Percentiles rank a stretch among this genome's conserved stretches.
Evolutionary conservation across 2,888 invertebrate genomes (phyloP).

Genomic region (Xylocampa areola): DNA sequence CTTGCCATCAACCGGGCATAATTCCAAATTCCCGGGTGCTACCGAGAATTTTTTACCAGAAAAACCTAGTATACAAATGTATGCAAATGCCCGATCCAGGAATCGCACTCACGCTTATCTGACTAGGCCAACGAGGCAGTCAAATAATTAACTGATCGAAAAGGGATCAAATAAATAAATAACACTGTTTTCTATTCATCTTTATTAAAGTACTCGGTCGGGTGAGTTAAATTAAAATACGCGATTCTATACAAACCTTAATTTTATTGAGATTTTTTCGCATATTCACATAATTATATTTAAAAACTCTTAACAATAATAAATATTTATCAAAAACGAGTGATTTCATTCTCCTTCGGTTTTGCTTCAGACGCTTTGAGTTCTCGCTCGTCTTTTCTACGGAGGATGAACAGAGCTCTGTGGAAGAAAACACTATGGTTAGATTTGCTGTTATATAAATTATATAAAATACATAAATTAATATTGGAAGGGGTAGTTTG

Average conservation of each 20-base stretch:
- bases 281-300: constrained; percentile 69
- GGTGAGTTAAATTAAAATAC: constrained; percentile 50
- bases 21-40: too few relatives aligned
- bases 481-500: too few relatives aligned
- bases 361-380: constrained; percentile 63
- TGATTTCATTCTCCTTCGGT: constrained; percentile 80
- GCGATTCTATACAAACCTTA: constrained; percentile 78
- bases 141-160: too few relatives aligned
- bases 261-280: constrained; percentile 87
- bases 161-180: constrained; percentile 1
- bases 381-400: constrained; percentile 68
- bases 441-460: neutral
- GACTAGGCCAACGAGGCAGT: too few relatives aligned
- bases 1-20: too few relatives aligned
- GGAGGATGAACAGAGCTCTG: constrained; percentile 77
- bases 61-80: too few relatives aligned
- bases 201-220: constrained; percentile 13
- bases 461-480: too few relatives aligned
- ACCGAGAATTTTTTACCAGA: too few relatives aligned
- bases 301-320: constrained; percentile 74
- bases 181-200: neutral
- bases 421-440: constrained; percentile 34
- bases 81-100: too few relatives aligned
- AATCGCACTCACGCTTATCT: too few relatives aligned
- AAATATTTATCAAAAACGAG: constrained; percentile 79